Base-by-base conservation (phyloP, 1,140 invertebrate species). In the Conopomorpha cramerella region DNA sequence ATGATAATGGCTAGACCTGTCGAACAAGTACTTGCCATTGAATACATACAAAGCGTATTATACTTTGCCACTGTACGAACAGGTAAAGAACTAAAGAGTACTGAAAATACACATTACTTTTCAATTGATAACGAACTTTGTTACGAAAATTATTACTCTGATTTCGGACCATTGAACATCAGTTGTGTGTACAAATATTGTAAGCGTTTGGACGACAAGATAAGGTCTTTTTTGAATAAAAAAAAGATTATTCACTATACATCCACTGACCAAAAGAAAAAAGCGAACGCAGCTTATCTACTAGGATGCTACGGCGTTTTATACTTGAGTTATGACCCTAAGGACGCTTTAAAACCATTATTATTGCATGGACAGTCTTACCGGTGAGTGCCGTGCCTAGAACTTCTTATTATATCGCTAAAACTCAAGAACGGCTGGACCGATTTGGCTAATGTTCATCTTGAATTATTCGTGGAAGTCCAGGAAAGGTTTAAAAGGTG, bases 131-230 rank as follows among this genome's bases (percentile, higher is more conserved):
- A 93, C 55, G 89, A 96, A 60, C 80, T 96, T 27, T 79, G 93
- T 1, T 98, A 98, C 78, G 93, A 97, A 80, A 95, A 94, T 74
- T 99, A 99, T 78, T 98, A 95, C 77, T 84, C 87, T 28, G 96
- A 99, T 72, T 99, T 99, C 81, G 96, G 96, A 1, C 96, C 96
- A 0, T 66, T 98, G 26, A 99, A 98, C 80, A 81, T 99, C 45
- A 91, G 92, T 16, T 94, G 95, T 86, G 77, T 99, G 2, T 97
- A 95, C 78, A 84, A 89, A 45, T 98, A 98, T 67, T 98, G 94
- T 74, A 84, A 84, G 52, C 92, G 93, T 73, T 62, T 99, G 27
- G 92, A 95, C 63, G 88, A 72, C 30, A 73, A 72, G 53, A 42
- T 77, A 30, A 70, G 68, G 37, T 38, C 45, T 27, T 60, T 51